phyloP scores from a whole-genome alignment of 2,888 invertebrate genomes.

The Hypercompe scribonia region DNA sequence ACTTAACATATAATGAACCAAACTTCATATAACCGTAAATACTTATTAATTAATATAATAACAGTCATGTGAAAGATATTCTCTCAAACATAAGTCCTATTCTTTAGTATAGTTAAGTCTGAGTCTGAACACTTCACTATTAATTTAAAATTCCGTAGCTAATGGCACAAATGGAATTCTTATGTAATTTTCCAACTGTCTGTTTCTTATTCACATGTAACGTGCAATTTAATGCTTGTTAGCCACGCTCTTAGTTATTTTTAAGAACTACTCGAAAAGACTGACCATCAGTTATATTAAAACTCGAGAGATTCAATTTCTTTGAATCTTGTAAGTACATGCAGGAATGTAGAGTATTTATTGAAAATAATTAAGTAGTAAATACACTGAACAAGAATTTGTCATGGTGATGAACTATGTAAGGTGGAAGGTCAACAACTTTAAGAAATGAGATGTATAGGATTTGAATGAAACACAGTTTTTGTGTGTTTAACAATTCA shows the following conservation, averaged over 20 bases:
- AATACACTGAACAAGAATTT: neutral
- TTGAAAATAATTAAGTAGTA: neutral
- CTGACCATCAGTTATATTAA: conserved; percentile 10
- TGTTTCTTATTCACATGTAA: conserved; percentile 28
- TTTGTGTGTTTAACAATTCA: too few relatives aligned
- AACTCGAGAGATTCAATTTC: neutral
- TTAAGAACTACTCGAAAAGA: conserved; percentile 9
- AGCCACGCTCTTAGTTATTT: conserved; percentile 26
- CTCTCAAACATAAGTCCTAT: neutral
- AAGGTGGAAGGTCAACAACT: neutral
- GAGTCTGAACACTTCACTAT: conserved; percentile 16
- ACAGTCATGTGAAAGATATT: neutral
- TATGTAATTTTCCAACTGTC: conserved; percentile 26
- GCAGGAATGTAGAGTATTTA: neutral
- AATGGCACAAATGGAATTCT: conserved; percentile 24
- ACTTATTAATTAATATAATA: neutral
- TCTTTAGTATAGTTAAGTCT: neutral
- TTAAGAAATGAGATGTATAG: too few relatives aligned
- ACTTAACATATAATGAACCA: neutral
- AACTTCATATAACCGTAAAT: neutral
- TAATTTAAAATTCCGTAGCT: conserved; percentile 23
- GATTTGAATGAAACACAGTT: too few relatives aligned
- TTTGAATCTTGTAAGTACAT: neutral
- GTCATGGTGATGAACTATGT: neutral
- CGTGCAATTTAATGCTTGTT: conserved; percentile 28